phyloP scores from a whole-genome alignment of 1,140 invertebrate species.

The Cyphomyrmex costatus region DNA sequence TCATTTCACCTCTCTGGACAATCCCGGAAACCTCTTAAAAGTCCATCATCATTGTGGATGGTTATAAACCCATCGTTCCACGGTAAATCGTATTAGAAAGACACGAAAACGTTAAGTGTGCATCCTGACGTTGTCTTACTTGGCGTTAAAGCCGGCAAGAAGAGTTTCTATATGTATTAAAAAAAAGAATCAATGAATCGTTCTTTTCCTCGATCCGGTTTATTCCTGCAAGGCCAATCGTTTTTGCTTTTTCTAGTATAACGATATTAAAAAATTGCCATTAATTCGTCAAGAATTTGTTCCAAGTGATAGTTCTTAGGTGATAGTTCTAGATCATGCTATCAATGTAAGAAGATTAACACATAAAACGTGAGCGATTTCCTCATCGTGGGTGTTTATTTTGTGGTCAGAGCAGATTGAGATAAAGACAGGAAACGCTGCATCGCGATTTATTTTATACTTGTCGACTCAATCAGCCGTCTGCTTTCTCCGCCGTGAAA shows the following conservation, averaged over 20 bases:
- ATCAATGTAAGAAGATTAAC: constrained; percentile 35
- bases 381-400: constrained; percentile 3
- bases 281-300: neutral
- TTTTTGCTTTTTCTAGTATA: neutral
- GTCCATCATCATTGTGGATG: constrained; percentile 67
- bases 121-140: constrained; percentile 25
- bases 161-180: neutral
- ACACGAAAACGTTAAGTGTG: constrained; percentile 38
- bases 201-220: neutral
- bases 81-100: constrained; percentile 6
- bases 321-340: constrained; percentile 13
- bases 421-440: constrained; percentile 21
- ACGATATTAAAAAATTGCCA: neutral
- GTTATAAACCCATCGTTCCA: constrained; percentile 46
- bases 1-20: constrained; percentile 82
- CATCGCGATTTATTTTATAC: neutral
- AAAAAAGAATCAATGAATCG: neutral
- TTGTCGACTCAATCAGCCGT: constrained; percentile 47
- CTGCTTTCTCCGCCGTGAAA: constrained; percentile 54
- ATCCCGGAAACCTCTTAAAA: constrained; percentile 74
- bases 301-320: constrained; percentile 12
- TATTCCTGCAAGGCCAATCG: constrained; percentile 1
- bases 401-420: constrained; percentile 1
- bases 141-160: neutral
- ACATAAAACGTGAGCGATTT: neutral